Conservation (phyloP, 2,797 vertebrate species). For the Chelon auratus region DNA sequence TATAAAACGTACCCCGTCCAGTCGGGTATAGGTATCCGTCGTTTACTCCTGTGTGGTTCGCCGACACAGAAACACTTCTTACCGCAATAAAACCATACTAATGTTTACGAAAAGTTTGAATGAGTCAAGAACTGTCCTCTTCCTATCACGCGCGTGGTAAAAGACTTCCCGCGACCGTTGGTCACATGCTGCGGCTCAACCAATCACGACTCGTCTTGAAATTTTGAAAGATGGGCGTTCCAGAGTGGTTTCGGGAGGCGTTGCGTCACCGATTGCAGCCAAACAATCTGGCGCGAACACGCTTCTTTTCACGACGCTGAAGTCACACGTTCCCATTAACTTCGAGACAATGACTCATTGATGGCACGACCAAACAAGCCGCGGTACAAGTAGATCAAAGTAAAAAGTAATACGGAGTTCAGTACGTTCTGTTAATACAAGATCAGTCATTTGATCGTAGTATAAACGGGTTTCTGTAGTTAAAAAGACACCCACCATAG, state of each 20-base stretch:
- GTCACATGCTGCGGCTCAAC: constrained; percentile 80
- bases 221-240: constrained; percentile 88
- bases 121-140: constrained; percentile 55
- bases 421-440: background rate
- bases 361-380: constrained; percentile 22
- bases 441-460: background rate
- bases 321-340: background rate
- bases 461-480: background rate
- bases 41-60: background rate
- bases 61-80: constrained; percentile 27
- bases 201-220: constrained; percentile 77
- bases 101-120: constrained; percentile 83
- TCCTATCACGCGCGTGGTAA: constrained; percentile 81
- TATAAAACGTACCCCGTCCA: background rate
- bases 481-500: background rate
- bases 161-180: constrained; percentile 97
- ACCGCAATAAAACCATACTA: constrained; percentile 33
- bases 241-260: background rate
- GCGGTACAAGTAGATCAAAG: background rate
- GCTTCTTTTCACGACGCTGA: constrained; percentile 17
- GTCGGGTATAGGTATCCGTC: constrained; percentile 23
- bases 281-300: constrained; percentile 78
- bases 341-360: constrained; percentile 29
- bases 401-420: background rate
- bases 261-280: constrained; percentile 64